Base-by-base conservation (phyloP, 2,797 vertebrate genomes). In the Glyptemys insculpta region DNA sequence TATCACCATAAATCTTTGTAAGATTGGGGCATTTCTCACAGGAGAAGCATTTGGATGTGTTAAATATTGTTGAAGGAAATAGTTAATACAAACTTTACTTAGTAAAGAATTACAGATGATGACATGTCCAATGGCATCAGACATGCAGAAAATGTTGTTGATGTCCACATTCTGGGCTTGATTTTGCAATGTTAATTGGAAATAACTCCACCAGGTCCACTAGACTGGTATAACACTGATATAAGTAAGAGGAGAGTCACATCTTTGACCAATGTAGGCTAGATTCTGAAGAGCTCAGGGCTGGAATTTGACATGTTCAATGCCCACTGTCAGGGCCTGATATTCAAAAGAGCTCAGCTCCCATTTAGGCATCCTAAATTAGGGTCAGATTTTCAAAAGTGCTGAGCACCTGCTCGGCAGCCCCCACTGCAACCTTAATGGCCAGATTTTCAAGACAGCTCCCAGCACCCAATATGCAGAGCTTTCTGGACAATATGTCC, bases 261-360 rank as follows among this genome's bases (percentile, higher is more conserved):
- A 8, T 47, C 16, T 83, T 92, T 25, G 54, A 8, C n/a, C 53
- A 85, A 85, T 44, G 56, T 29, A 89, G 23, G 62, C 4, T 4
- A 59, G 79, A 83, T 34, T 59, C 27, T 54, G 83, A 21, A 56
- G 52, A 56, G 16, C 16, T 84, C 34, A 81, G 94, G 92, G 85
- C 6, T 31, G 80, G 6, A 21, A n/a, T 31, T 80, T 50, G 12
- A 80, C 23, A 85, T 52, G 44, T 59, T 59, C 52, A 88, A 94
- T 85, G 27, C 4, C 23, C 68, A 41, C 2, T 86, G 78, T 9
- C 0, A 83, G 57, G 72, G 12, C 21, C 56, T 85, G 83, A 0
- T 79, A 83, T 95, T 86, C 53, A n/a, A 84, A 62, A 87, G 18
- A 5, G 1, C 12, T 80, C 37, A 59, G 18, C 62, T 90, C 44